phyloP scores from a whole-genome alignment of 2,797 vertebrate genomes.

The Xiphophorus birchmanni region DNA sequence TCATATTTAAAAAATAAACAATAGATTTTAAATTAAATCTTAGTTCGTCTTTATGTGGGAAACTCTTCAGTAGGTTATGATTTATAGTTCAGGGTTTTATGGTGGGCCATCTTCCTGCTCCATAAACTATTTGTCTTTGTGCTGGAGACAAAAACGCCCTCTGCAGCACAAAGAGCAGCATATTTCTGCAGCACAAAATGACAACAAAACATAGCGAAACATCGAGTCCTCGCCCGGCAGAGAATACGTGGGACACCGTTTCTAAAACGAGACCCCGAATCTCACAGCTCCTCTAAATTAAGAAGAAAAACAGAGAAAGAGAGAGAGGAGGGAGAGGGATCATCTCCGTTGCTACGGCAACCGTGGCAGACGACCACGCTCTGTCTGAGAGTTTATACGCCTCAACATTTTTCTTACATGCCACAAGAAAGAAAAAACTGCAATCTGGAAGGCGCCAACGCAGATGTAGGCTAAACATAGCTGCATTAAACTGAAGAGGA shows the following conservation, averaged over 20 bases:
- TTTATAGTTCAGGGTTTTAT: neutral
- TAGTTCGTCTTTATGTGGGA: neutral
- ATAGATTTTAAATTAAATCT: too few relatives aligned
- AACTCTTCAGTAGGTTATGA: neutral
- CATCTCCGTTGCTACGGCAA: conserved; percentile 77
- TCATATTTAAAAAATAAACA: too few relatives aligned
- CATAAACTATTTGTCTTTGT: conserved; percentile 19
- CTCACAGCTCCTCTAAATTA: conserved; percentile 60
- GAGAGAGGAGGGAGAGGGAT: conserved; percentile 26
- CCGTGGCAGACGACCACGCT: conserved; percentile 71
- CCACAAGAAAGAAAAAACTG: conserved; percentile 23
- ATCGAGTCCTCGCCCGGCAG: conserved; percentile 19
- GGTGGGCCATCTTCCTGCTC: conserved; percentile 24
- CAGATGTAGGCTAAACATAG: conserved; percentile 15
- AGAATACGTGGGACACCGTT: conserved; percentile 27
- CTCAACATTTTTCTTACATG: conserved; percentile 46
- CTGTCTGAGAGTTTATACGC: conserved; percentile 62
- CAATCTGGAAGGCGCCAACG: conserved; percentile 23
- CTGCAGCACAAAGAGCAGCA: conserved; percentile 34
- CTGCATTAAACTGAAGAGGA: conserved; percentile 10
- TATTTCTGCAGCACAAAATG: conserved; percentile 20
- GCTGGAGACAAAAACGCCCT: conserved; percentile 27
- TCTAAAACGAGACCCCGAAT: conserved; percentile 56
- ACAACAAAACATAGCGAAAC: conserved; percentile 22
- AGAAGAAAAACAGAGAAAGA: too few relatives aligned